A percentile compares a stretch with the other conserved stretches of the same genome.
These are phyloP conservation scores for Syrista parreyssii DNA, from an alignment of 2,888 invertebrate genomes.

Conservation along the genomic window DNA sequence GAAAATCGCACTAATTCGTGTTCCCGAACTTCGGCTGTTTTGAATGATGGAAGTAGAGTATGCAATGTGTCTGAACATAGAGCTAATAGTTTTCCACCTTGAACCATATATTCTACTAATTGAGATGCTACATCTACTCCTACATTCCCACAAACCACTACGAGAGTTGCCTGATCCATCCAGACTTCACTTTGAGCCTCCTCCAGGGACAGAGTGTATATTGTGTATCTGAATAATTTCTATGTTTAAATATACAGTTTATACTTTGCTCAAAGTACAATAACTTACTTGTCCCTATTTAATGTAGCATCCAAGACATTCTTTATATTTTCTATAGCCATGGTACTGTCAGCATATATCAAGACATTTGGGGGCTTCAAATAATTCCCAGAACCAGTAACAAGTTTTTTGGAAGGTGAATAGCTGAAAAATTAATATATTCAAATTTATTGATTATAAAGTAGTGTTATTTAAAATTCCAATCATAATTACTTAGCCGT, in stretches of 20 bases:
- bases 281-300: constrained; percentile 76
- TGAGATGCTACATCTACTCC: constrained; percentile 74
- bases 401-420: constrained; percentile 57
- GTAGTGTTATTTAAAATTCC: no score
- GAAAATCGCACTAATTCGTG: constrained; percentile 86
- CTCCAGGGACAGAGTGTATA: constrained; percentile 64
- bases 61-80: constrained; percentile 85
- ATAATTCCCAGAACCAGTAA: constrained; percentile 63
- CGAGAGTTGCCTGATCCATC: constrained; percentile 76
- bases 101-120: constrained; percentile 78
- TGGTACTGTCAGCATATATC: constrained; percentile 83
- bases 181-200: constrained; percentile 68
- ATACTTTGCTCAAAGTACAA: constrained; percentile 7
- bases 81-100: constrained; percentile 81
- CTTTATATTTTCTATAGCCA: constrained; percentile 80
- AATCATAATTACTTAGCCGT: constrained; percentile 37
- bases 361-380: constrained; percentile 84
- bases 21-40: constrained; percentile 87
- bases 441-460: background rate
- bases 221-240: constrained; percentile 60
- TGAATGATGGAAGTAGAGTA: constrained; percentile 82
- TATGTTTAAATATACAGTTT: constrained; percentile 3
- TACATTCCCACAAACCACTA: constrained; percentile 84
- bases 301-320: constrained; percentile 76
- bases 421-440: constrained; percentile 30